These are phyloP conservation scores for Stenurella melanura DNA, from an alignment of 2,888 invertebrate species.

Conservation along the genomic window DNA sequence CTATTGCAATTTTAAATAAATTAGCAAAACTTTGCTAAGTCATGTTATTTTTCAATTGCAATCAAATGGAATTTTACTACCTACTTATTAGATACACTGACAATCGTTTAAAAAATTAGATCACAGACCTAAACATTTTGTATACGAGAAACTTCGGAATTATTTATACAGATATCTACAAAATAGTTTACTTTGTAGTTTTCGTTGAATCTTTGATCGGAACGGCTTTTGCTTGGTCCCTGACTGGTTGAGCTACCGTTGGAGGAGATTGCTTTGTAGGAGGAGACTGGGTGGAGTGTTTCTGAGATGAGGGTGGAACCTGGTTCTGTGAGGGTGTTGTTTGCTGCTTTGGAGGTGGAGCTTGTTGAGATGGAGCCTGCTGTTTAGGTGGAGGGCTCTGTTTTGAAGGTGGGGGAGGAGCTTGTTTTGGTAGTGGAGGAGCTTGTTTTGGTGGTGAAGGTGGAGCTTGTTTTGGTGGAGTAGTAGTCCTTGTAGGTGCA, in stretches of 20 bases:
- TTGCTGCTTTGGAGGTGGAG: conserved; percentile 58
- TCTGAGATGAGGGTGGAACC: conserved; percentile 23
- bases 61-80: conserved; percentile 22
- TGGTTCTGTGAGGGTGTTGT: conserved; percentile 47
- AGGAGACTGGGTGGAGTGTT: background rate
- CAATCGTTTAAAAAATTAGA: conserved; percentile 9
- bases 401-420: conserved; percentile 54
- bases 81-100: background rate
- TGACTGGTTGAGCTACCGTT: conserved; percentile 13
- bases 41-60: conserved; percentile 1
- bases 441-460: too few relatives aligned
- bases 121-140: conserved; percentile 37
- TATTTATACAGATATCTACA: background rate
- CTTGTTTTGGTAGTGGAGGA: conserved; percentile 47
- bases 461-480: conserved; percentile 55
- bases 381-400: conserved; percentile 48
- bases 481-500: conserved; percentile 54
- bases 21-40: conserved; percentile 10
- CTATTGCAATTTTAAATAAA: conserved; percentile 5
- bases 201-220: conserved; percentile 5
- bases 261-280: conserved; percentile 1
- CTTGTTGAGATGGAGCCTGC: conserved; percentile 48
- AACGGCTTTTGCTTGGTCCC: conserved; percentile 24
- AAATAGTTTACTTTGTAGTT: background rate
- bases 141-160: conserved; percentile 9